Conservation (phyloP, 2,888 invertebrate species). For the Bedellia somnulentella region DNA sequence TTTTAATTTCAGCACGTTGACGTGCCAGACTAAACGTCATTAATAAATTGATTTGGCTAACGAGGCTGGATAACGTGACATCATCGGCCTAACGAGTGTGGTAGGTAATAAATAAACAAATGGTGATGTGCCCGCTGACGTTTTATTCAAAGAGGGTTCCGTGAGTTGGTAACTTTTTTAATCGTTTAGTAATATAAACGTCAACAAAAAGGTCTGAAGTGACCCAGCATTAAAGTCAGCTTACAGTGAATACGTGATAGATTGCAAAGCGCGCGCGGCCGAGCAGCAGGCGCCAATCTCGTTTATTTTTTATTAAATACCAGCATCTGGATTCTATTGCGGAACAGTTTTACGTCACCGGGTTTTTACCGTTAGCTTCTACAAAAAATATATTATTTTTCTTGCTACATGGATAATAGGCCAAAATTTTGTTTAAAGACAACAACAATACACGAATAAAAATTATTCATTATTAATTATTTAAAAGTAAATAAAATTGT, state of each 20-base stretch:
- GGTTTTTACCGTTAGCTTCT: too few relatives aligned
- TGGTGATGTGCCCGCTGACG: constrained; percentile 32
- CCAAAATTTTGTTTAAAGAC: too few relatives aligned
- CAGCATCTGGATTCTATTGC: constrained; percentile 46
- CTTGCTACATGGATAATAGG: too few relatives aligned
- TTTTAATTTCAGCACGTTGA: constrained; percentile 1
- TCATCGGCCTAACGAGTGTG: constrained; percentile 12
- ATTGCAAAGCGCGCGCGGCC: constrained; percentile 40
- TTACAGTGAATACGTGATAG: constrained; percentile 54
- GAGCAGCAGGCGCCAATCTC: constrained; percentile 21
- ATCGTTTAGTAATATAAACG: constrained; percentile 48
- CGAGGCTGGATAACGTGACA: constrained; percentile 14
- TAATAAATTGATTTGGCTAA: neutral
- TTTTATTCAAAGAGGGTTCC: constrained; percentile 34
- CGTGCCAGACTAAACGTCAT: too few relatives aligned
- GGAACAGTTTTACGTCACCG: constrained; percentile 35
- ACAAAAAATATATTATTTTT: too few relatives aligned
- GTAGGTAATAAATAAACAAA: constrained; percentile 28
- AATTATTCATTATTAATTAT: too few relatives aligned
- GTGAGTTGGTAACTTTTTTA: constrained; percentile 37
- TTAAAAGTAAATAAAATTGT: too few relatives aligned
- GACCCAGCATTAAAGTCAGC: constrained; percentile 58
- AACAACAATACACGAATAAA: too few relatives aligned
- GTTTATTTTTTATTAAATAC: constrained; percentile 54
- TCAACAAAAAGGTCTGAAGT: constrained; percentile 54